Base-by-base conservation (phyloP, 2,797 vertebrate genomes). In the Knipowitschia caucasica region DNA sequence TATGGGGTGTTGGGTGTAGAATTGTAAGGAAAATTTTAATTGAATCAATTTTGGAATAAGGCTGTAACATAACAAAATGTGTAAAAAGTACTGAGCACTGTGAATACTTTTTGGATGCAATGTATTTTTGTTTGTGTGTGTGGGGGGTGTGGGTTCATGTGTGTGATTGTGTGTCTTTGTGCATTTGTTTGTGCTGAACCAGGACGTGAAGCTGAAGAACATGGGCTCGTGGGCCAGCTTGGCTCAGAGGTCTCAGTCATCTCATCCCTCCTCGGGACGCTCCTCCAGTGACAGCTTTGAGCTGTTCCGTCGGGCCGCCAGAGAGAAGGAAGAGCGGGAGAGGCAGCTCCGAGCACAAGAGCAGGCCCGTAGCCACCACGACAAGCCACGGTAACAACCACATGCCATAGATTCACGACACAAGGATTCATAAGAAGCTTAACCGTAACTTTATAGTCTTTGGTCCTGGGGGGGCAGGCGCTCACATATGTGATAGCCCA, bases 231-330 rank as follows among this genome's bases (percentile, higher is more conserved):
- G 94, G 94, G 93, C 93, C 1, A 94, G 93, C 47, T 72, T 96
- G 77, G 93, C 93, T 18, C 94, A 95, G 79, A 91, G 92, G 61
- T 90, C 94, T 17, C 91, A 92, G 33, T 90, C 92, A 21, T 89
- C 91, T 1, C 91, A 92, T 0, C 88, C 93, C 51, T 89, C 93
- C 15, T 85, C 92, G 0, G 89, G 88, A 1, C 95, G 94, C 78
- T 94, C 94, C 1, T 94, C 93, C 5, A 95, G 93, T 4, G 94
- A 95, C 80, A 96, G 94, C 86, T 96, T 96, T 0, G 93, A 96
- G 57, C 92, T 93, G 71, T 96, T 95, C 81, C 88, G 86, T 47
- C 87, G 93, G 0, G 94, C 87, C 0, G 94, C 94, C 0, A 76
- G 93, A 7, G 94, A 96, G 84, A 96, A 96, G 69, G 94, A 96